Evolutionary conservation across 2,888 invertebrate species (phyloP), one percentile per base, ranked within the genome.

Genomic region (Acleris laterana): DNA sequence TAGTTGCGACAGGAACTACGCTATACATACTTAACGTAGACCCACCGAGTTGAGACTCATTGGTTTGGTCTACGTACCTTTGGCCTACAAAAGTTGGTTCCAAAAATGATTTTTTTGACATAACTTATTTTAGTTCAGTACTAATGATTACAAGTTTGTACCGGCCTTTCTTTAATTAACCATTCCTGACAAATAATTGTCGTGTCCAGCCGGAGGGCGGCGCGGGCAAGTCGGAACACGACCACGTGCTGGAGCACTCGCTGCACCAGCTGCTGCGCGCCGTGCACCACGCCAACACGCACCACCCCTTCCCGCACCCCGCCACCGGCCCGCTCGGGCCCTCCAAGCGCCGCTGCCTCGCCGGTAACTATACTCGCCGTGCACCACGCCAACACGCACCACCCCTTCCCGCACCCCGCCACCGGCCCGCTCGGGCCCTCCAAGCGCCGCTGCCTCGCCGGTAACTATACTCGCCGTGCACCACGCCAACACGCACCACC

Each of bases 221-320:
- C 19, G 79, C 81, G 11, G 85, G 83, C 77, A 91, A 95, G 78
- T 94, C 94, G 0, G 98, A 98, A 77, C 98, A 99, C 82, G 98
- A 99, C 89, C 98, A 98, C 82, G 99, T 99, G n/a, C 88, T 99
- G 72, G 99, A 99, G 83, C 99, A 99, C 84, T 98, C 98, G 0
- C 89, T 99, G 66, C 99, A 99, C 89, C 99, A 99, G 86, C 89
- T 99, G 66, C 91, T 99, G 64, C 94, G 99, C 20, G 98, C 98
- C 78, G 97, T 98, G 13, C 99, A 99, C 87, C 96, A 97, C 84
- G 96, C 96, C 78, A 98, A 98, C 88, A 97, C 98, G 5, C 97
- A 98, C 89, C 97, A 98, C 88, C 97, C 98, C 6, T 97, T 98
- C 90, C 98, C 99, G 1, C 98, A 98, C 93, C 99, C 99, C 4